Evolutionary conservation across 1,140 invertebrate species (phyloP).

Genomic region (Berghia stephanieae): DNA sequence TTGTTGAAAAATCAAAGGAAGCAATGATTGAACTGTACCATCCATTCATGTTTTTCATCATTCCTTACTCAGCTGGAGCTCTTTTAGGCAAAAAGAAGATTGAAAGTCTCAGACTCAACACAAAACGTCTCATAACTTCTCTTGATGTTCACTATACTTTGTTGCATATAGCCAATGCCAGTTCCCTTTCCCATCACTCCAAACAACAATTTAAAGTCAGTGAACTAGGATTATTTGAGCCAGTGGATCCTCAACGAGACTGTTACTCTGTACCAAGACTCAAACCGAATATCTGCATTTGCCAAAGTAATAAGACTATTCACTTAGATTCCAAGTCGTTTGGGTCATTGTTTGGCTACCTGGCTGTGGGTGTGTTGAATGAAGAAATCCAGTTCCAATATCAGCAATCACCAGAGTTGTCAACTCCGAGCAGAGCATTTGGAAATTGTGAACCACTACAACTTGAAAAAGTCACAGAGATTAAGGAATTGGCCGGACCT

Average conservation of each 20-base stretch:
- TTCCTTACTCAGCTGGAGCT: constrained; percentile 42
- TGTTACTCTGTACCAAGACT: constrained; percentile 55
- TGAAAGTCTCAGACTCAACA: constrained; percentile 43
- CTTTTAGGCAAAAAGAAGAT: constrained; percentile 38
- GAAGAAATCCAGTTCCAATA: constrained; percentile 53
- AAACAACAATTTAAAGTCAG: constrained; percentile 37
- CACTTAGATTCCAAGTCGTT: too few species aligned
- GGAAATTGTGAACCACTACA: constrained; percentile 41
- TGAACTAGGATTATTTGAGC: constrained; percentile 46
- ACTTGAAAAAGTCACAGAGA: constrained; percentile 34
- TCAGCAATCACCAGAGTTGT: not conserved
- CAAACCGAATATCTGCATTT: constrained; percentile 61
- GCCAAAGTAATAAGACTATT: constrained; percentile 41
- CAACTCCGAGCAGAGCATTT: constrained; percentile 30
- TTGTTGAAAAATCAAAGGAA: constrained; percentile 47
- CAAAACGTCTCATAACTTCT: constrained; percentile 46
- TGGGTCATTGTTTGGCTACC: constrained; percentile 52
- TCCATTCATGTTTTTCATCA: constrained; percentile 52
- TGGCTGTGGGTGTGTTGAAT: constrained; percentile 58
- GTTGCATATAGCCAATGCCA: constrained; percentile 4
- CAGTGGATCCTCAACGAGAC: constrained; percentile 44
- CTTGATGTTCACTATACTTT: constrained; percentile 53
- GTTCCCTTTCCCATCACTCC: not conserved
- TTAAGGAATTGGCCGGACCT: too few species aligned
- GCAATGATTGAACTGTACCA: constrained; percentile 60